These are phyloP conservation scores for Drosophila tripunctata DNA, from an alignment of 2,888 invertebrate genomes.

Conservation along the genomic window DNA sequence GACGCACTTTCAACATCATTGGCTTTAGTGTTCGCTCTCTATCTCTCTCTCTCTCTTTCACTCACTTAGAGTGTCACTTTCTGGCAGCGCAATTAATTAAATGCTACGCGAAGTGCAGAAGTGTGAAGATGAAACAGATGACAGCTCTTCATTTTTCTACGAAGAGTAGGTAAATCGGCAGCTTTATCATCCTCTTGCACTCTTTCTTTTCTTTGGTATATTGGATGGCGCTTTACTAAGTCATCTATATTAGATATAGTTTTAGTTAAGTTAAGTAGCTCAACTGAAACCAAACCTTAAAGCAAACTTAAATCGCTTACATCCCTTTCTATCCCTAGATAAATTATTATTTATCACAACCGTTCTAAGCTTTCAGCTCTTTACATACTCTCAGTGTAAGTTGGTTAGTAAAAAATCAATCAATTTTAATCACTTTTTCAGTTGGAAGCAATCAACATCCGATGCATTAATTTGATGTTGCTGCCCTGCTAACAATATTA, in stretches of 20 bases:
- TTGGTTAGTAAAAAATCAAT: constrained; percentile 41
- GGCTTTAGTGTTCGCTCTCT: constrained; percentile 26
- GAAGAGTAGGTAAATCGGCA: too few relatives aligned
- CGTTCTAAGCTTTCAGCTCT: too few relatives aligned
- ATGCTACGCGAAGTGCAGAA: constrained; percentile 41
- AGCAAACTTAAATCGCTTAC: background rate
- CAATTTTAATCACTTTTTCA: constrained; percentile 48
- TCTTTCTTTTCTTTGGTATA: too few relatives aligned
- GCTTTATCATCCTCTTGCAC: background rate
- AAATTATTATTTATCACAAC: too few relatives aligned
- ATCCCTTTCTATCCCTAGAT: too few relatives aligned
- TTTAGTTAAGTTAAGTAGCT: too few relatives aligned
- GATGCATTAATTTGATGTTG: constrained; percentile 68
- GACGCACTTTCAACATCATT: constrained; percentile 40
- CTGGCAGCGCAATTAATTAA: constrained; percentile 61
- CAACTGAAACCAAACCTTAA: too few relatives aligned
- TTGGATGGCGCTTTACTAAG: too few relatives aligned
- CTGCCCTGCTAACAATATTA: constrained; percentile 64
- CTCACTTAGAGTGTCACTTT: constrained; percentile 27
- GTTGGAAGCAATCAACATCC: constrained; percentile 66
- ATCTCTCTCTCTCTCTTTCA: constrained; percentile 9
- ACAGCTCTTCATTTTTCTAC: background rate
- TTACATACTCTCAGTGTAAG: background rate
- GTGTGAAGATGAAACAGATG: constrained; percentile 33
- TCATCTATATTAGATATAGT: too few relatives aligned